A percentile compares a stretch with the other conserved stretches of the same genome.
Evolutionary conservation across 2,888 invertebrate species (phyloP).

Genomic region (Pardosa pseudoannulata): DNA sequence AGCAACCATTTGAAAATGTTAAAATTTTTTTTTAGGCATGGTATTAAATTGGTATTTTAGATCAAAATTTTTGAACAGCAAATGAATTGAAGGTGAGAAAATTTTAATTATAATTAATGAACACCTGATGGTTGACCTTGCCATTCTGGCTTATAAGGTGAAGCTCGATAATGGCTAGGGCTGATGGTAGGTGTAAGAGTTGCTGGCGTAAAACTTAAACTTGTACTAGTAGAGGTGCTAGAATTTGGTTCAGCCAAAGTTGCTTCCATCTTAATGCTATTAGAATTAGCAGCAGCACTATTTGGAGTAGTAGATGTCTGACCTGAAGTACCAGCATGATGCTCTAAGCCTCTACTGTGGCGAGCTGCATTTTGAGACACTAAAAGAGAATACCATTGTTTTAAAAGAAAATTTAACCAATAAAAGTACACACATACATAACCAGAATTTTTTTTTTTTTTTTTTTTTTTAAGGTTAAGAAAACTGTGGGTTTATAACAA

Average conservation of each 20-base stretch:
- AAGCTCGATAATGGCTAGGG: constrained; percentile 68
- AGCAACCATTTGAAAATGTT: not conserved
- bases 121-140: constrained; percentile 68
- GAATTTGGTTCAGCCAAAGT: constrained; percentile 51
- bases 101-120: constrained; percentile 34
- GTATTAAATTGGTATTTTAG: not conserved
- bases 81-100: not conserved
- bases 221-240: constrained; percentile 61
- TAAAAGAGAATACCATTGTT: too few relatives aligned
- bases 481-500: too few relatives aligned
- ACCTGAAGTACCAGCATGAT: constrained; percentile 42
- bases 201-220: constrained; percentile 63
- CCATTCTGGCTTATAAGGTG: constrained; percentile 70
- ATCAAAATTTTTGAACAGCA: not conserved
- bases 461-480: too few relatives aligned
- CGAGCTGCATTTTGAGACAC: constrained; percentile 51
- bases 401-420: too few relatives aligned
- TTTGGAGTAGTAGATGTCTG: constrained; percentile 21
- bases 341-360: constrained; percentile 42
- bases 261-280: constrained; percentile 63
- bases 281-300: constrained; percentile 38
- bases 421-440: too few relatives aligned
- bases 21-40: too few relatives aligned
- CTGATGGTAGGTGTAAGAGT: constrained; percentile 58
- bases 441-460: too few relatives aligned